Evolutionary conservation across 2,888 invertebrate genomes (phyloP).

Genomic region (Cerastoderma edule): DNA sequence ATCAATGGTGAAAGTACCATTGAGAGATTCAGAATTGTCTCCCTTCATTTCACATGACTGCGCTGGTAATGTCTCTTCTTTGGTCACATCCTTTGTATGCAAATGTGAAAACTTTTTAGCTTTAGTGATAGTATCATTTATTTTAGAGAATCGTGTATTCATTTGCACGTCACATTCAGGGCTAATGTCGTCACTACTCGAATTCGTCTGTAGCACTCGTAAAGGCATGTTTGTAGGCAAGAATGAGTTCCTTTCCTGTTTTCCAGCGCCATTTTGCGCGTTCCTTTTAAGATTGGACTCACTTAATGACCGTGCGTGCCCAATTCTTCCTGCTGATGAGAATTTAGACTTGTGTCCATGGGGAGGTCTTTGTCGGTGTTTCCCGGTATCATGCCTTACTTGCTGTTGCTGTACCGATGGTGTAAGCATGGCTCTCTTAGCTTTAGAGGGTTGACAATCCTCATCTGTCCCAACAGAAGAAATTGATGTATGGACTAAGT

Average conservation of each 20-base stretch:
- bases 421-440: slow-evolving; percentile 44
- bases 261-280: too few species aligned
- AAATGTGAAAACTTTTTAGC: slow-evolving; percentile 52
- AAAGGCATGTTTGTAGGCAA: not conserved
- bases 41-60: not conserved
- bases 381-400: slow-evolving; percentile 20
- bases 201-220: slow-evolving; percentile 14
- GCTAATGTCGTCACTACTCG: slow-evolving; percentile 29
- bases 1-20: slow-evolving; percentile 53
- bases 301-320: slow-evolving; percentile 1
- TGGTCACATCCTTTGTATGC: slow-evolving; percentile 20
- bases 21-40: not conserved
- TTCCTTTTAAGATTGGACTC: not conserved
- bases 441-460: slow-evolving; percentile 53
- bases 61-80: not conserved
- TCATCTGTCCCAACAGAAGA: slow-evolving; percentile 32
- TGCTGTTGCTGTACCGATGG: slow-evolving; percentile 11
- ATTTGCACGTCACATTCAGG: slow-evolving; percentile 28
- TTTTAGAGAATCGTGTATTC: slow-evolving; percentile 46
- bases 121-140: slow-evolving; percentile 59
- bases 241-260: not conserved
- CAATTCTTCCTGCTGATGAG: too few species aligned
- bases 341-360: too few species aligned
- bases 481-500: not conserved
- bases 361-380: not conserved